Evolutionary conservation across 37 sponge, comb jelly and placozoan genomes (phyloP), one percentile per base, ranked within the genome.

Genomic region (Beroe ovata): DNA sequence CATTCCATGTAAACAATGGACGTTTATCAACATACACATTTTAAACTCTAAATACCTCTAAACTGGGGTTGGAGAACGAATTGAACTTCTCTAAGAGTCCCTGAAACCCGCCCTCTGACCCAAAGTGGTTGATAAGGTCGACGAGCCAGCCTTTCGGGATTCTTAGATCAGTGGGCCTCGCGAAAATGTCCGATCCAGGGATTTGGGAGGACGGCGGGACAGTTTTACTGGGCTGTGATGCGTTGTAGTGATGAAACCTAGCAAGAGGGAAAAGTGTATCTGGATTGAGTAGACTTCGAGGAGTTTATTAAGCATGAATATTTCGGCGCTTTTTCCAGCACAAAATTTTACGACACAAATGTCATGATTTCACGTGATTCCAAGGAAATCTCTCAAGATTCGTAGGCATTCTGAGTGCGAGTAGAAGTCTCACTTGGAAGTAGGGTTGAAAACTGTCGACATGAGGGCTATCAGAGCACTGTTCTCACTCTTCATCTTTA

Each of bases 101-200:
- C 28, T 90, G 84, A 64, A 97, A 97, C 25, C 97, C 95, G 29
- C 93, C 93, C 14, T 69, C 42, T 1, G 89, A 34, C 11, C 97
- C 97, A 90, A 97, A 97, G 62, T 90, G 25, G 91, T 97, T 97
- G 64, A 97, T 92, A 72, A 95, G 60, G 77, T 97, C 97, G 60
- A 94, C 81, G 71, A 97, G 88, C 93, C 96, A 95, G 32, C 97
- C 95, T 42, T 92, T 61, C 0, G 90, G 88, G 18, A 28, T 62
- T 22, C 84, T 25, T 22, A 62, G 30, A 60, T 42, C 62, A 69
- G 60, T 34, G 60, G 54, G 77, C 21, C 89, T 26, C 8, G 59
- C 61, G 69, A 36, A 63, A 8, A 59, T 90, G 58, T 59, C 60
- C 40, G 66, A 40, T 29, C 71, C 71, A 20, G 89, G 64, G 23